Percentiles rank a stretch among this genome's conserved stretches.
phyloP scores from a whole-genome alignment of 2,797 vertebrate genomes.

The Molothrus aeneus region DNA sequence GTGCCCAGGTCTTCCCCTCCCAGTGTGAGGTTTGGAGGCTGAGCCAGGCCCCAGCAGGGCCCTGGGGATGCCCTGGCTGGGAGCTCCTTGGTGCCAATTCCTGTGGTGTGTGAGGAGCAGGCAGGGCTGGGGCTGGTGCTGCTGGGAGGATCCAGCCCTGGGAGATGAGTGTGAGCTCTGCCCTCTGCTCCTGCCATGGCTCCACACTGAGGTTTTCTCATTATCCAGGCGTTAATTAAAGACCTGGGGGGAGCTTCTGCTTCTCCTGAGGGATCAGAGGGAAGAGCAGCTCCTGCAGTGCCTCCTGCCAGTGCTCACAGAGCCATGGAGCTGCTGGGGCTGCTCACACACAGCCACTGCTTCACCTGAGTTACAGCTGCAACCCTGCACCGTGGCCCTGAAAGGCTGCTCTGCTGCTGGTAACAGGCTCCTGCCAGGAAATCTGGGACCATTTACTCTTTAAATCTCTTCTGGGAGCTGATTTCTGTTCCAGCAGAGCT shows the following conservation, averaged over 20 bases:
- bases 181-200: not conserved
- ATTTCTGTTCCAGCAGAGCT: not conserved
- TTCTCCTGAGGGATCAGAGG: not conserved
- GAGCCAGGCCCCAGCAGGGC: not conserved
- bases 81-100: not conserved
- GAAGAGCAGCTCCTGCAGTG: not conserved
- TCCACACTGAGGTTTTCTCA: not conserved
- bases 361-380: not conserved
- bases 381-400: not conserved
- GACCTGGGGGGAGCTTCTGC: not conserved
- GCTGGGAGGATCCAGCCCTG: not conserved
- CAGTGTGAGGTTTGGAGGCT: not conserved
- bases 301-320: rapidly evolving
- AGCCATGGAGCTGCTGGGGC: not conserved
- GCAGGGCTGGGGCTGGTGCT: not conserved
- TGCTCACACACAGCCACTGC: rapidly evolving
- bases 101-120: rapidly evolving
- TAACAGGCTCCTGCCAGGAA: not conserved
- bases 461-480: not conserved
- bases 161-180: not conserved
- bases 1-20: not conserved
- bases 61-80: not conserved
- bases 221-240: not conserved
- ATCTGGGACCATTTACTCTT: not conserved
- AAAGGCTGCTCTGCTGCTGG: not conserved